Percentiles rank a stretch among this genome's conserved stretches.
phyloP scores from a whole-genome alignment of 1,140 invertebrate species.

The Cherax quadricarinatus region DNA sequence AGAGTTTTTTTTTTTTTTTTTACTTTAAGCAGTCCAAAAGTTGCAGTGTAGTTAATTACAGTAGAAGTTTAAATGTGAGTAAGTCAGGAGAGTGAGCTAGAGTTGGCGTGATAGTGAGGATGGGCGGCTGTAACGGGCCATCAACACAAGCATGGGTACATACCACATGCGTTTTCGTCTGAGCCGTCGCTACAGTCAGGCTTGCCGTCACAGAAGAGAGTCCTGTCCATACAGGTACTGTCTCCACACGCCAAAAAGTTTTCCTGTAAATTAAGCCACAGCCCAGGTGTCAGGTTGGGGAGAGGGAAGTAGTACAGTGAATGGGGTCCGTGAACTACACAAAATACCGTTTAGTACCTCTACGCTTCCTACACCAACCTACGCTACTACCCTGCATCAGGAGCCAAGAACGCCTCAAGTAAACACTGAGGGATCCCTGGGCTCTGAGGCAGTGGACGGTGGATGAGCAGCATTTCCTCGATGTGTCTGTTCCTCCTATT shows the following conservation, averaged over 20 bases:
- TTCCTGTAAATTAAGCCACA: constrained; percentile 52
- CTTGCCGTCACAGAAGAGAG: constrained; percentile 95
- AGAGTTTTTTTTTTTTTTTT: too few relatives aligned
- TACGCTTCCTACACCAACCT: not conserved
- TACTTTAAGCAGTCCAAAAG: too few relatives aligned
- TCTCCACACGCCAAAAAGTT: constrained; percentile 90
- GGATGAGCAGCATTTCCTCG: not conserved
- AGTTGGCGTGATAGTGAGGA: not conserved
- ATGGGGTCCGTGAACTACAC: not conserved
- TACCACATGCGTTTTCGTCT: constrained; percentile 94
- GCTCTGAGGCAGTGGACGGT: not conserved
- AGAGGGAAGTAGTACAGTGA: not conserved
- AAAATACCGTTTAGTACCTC: not conserved
- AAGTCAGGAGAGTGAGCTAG: not conserved
- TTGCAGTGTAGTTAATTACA: too few relatives aligned
- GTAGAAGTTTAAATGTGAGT: too few relatives aligned
- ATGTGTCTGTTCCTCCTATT: not conserved
- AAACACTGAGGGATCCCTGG: not conserved
- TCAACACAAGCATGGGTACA: constrained; percentile 77
- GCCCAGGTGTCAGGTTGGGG: not conserved
- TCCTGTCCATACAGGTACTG: constrained; percentile 90
- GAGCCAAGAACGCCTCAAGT: not conserved
- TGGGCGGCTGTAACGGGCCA: not conserved
- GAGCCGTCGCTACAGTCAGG: constrained; percentile 93
- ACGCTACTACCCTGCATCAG: not conserved